Evolutionary conservation across 2,113 vertebrate genomes (phyloP).

Genomic region (Naja naja): DNA sequence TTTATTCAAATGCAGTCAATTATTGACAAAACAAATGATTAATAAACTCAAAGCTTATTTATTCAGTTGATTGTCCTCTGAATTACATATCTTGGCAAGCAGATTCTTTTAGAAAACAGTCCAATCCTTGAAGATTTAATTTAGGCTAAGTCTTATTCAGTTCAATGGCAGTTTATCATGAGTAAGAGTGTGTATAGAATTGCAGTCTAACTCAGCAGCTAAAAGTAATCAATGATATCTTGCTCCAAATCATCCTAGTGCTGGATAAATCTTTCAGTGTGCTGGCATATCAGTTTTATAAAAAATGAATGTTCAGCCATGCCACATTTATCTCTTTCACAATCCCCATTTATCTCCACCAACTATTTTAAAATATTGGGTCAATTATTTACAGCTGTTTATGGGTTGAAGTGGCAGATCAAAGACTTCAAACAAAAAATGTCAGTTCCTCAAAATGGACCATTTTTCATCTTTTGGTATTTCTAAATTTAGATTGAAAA

Average conservation of each 20-base stretch:
- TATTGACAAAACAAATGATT: not conserved
- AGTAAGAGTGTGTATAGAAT: not conserved
- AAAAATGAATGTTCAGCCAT: not conserved
- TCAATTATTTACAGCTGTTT: conserved; percentile 8
- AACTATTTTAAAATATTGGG: conserved; percentile 15
- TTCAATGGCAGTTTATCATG: not conserved
- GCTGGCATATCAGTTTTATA: not conserved
- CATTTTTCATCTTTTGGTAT: not conserved
- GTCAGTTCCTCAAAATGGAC: not conserved
- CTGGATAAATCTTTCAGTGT: not conserved
- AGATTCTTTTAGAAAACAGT: not conserved
- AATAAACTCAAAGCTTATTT: not conserved
- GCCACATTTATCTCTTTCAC: conserved; percentile 10
- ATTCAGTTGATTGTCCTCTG: not conserved
- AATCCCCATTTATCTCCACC: conserved; percentile 5
- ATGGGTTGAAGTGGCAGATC: not conserved
- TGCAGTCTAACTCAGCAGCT: not conserved
- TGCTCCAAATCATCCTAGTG: not conserved
- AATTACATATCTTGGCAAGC: not conserved
- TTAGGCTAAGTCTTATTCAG: not conserved
- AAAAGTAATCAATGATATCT: conserved; percentile 7
- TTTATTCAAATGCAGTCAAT: not conserved
- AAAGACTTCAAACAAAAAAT: not conserved
- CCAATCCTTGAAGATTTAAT: not conserved
- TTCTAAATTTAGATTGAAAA: not conserved